Base-by-base conservation (phyloP, 2,113 vertebrate genomes). In the Pavo muticus region DNA sequence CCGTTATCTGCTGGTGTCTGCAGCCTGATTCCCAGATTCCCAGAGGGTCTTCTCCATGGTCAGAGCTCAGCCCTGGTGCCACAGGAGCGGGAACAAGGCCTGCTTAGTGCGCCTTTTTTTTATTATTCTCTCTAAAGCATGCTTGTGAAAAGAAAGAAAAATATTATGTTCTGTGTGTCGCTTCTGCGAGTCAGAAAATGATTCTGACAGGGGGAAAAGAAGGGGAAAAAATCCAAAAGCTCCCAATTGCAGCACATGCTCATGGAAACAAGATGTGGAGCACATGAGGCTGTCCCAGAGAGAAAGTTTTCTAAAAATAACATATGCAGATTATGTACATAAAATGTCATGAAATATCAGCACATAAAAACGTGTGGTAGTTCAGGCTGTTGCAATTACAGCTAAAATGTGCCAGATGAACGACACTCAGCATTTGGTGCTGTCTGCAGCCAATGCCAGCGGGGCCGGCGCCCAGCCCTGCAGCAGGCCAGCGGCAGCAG, bases 261-360 rank as follows among this genome's bases (percentile, higher is more conserved):
- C 77, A 69, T 80, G 84, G 69, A 91, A 92, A 87, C 88, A 95
- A 96, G 87, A 92, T 93, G 96, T 76, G 89, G 84, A 0, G 1
- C 86, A 79, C 80, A 52, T 74, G 96, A 92, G 84, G 92, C 95
- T 92, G 94, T 96, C 96, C 96, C 24, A 45, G 87, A 67, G 94
- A 96, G 88, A 94, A 95, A 96, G 92, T 95, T 87, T 91, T 84
- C 95, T 96, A 94, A 96, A 96, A 96, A 95, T 95, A 95, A 94
- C 77, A 61, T 25, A 94, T 89, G 88, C 87, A 96, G 92, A 96
- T 91, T 68, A 92, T 95, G 87, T 92, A 91, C 84, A 94, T 92
- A 87, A 92, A 96, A 96, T 96, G 92, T 94, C 95, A 88, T 92
- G 95, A 84, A 95, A 91, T 88, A 93, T 19, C 95, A 94, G 94